These are phyloP conservation scores for Hylyphantes graminicola DNA, from an alignment of 1,140 invertebrate species.

Conservation along the genomic window DNA sequence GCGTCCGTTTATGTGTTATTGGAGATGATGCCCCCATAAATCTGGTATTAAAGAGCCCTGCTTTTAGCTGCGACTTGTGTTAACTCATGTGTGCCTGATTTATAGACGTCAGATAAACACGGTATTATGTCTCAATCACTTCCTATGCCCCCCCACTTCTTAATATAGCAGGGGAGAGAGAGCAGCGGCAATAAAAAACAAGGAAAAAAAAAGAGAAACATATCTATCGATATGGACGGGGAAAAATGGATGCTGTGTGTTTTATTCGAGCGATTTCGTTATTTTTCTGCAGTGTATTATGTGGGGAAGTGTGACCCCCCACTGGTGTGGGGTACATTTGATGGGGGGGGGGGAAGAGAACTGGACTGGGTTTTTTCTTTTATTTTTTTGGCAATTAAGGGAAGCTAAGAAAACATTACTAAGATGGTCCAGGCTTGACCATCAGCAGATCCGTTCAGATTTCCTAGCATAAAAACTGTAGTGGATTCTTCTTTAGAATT, in stretches of 20 bases:
- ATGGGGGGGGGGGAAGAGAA: too few relatives aligned
- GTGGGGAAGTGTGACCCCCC: background rate
- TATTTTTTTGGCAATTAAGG: too few relatives aligned
- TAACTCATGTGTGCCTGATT: conserved; percentile 58
- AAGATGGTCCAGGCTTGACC: too few relatives aligned
- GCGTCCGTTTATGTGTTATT: conserved; percentile 51
- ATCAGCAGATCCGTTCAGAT: too few relatives aligned
- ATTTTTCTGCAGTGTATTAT: too few relatives aligned
- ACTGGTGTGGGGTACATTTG: too few relatives aligned
- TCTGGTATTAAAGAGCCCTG: conserved; percentile 57
- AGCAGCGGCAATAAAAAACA: conserved; percentile 8
- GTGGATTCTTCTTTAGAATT: too few relatives aligned
- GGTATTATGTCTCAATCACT: conserved; percentile 60
- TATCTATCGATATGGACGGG: conserved; percentile 7
- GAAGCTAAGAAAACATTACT: too few relatives aligned
- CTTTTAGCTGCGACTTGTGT: conserved; percentile 55
- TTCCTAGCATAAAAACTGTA: too few relatives aligned
- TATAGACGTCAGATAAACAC: conserved; percentile 61
- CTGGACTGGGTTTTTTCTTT: too few relatives aligned
- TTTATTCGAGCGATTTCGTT: conserved; percentile 49
- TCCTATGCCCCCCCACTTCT: conserved; percentile 19
- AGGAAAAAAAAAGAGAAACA: conserved; percentile 17
- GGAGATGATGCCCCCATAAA: conserved; percentile 58
- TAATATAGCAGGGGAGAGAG: conserved; percentile 27
- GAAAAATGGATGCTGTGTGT: conserved; percentile 51